Evolutionary conservation across 2,888 invertebrate species (phyloP), one percentile per base, ranked within the genome.

Genomic region (Geotrupes spiniger): DNA sequence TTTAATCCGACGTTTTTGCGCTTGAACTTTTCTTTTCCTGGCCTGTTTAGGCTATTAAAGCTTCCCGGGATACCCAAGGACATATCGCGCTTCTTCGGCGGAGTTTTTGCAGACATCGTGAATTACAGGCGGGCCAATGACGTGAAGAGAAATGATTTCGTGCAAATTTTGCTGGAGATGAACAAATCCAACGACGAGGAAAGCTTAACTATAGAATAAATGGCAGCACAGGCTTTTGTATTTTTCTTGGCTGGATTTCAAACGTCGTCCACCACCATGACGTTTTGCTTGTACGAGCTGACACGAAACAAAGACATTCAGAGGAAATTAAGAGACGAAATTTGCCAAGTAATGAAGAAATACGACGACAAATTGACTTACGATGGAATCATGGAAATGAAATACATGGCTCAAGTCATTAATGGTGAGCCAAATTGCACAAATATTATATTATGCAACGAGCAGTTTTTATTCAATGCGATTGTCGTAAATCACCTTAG

Each of bases 201-300:
- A n/a, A 37, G 9, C 1, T 38, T 37, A 10, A 37, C 14, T 1
- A 36, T 41, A 11, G 48, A 61, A 0, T 28, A 42, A 25, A 49
- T 74, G 16, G 45, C 61, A 0, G 63, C 73, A 0, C 70, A 74
- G 12, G 59, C 67, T 1, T 57, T 73, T 1, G 64, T 75, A 0
- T 74, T 77, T 53, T 74, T 74, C 49, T 26, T 71, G 1, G 76
- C 74, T n/a, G 75, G 74, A 1, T 74, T 70, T 50, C 75, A 75
- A 48, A 76, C 76, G 0, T 72, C 74, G 0, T 70, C 74, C 1
- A 61, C 69, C 0, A 68, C 70, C 0, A 56, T 76, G 38, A 64
- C 65, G 8, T 73, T 70, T 29, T 47, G 68, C 1, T 56, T 68
- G 0, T 74, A 70, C 51, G 65, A 71, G 15, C 49, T 78, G 4